Evolutionary conservation across 37 sponge, comb jelly and placozoan genomes (phyloP).

Genomic region (Cliona cf. orientalis): DNA sequence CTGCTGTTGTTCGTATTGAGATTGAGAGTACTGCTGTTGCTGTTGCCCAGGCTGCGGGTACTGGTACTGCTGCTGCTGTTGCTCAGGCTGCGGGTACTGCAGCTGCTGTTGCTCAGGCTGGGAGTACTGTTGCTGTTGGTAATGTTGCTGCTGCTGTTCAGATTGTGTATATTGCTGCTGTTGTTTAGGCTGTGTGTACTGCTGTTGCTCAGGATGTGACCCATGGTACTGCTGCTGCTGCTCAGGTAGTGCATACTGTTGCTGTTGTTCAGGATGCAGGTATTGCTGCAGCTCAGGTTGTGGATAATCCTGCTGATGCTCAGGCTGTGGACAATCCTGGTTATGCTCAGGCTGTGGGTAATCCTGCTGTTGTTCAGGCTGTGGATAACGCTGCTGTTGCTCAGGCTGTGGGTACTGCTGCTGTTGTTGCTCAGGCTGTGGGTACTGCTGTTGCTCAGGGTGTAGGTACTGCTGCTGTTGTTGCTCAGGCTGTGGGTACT

Average conservation of each 20-base stretch:
- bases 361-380: no score
- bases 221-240: not conserved
- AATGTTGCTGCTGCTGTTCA: not conserved
- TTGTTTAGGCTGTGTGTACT: not conserved
- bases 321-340: not conserved
- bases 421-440: no score
- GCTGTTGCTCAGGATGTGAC: not conserved
- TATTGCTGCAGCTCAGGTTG: not conserved
- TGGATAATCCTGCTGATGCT: not conserved
- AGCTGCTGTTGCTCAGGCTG: not conserved
- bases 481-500: no score
- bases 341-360: no score
- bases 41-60: not conserved
- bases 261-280: not conserved
- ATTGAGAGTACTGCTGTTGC: not conserved
- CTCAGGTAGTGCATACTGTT: not conserved
- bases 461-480: no score
- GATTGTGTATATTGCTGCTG: not conserved
- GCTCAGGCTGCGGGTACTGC: not conserved
- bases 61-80: not conserved
- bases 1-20: not conserved
- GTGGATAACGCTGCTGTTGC: no score
- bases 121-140: not conserved
- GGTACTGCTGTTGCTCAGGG: no score
- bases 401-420: no score